Conservation (phyloP, 35 echinoderm and acorn worm genomes). For the Lytechinus variegatus region DNA sequence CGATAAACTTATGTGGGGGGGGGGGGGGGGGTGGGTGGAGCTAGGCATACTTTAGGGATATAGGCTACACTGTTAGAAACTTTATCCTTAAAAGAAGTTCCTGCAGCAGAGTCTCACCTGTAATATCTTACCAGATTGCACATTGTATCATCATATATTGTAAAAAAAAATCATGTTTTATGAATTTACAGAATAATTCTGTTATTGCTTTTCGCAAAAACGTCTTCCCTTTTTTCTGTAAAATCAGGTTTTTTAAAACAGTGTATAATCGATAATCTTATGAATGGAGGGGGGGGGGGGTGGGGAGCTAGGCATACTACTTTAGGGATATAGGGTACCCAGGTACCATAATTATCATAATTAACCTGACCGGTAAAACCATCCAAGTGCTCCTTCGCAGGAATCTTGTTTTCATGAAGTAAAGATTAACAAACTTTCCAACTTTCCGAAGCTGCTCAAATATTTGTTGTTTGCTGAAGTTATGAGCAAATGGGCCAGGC, state of each 20-base stretch:
- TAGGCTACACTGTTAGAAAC: too few relatives aligned
- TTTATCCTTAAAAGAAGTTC: too few relatives aligned
- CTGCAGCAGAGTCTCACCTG: too few relatives aligned
- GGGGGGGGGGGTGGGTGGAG: background rate
- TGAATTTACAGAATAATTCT: too few relatives aligned
- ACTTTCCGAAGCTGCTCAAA: background rate
- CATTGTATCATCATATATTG: too few relatives aligned
- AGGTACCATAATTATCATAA: background rate
- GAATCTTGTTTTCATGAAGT: background rate
- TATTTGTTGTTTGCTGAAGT: slow-evolving; percentile 1
- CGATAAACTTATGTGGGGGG: too few relatives aligned
- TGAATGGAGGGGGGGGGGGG: background rate
- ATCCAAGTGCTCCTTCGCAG: background rate
- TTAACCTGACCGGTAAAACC: background rate
- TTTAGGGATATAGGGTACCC: background rate
- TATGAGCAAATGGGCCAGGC: background rate
- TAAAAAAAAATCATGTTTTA: too few relatives aligned
- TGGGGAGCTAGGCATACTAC: background rate
- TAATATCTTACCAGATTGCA: too few relatives aligned
- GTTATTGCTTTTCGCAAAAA: too few relatives aligned
- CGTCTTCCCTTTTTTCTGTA: too few relatives aligned
- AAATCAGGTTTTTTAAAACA: too few relatives aligned
- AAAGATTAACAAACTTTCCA: background rate
- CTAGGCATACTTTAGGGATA: background rate
- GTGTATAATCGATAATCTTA: too few relatives aligned